These are phyloP conservation scores for Schizotus pectinicornis DNA, from an alignment of 2,888 invertebrate species.

Conservation along the genomic window DNA sequence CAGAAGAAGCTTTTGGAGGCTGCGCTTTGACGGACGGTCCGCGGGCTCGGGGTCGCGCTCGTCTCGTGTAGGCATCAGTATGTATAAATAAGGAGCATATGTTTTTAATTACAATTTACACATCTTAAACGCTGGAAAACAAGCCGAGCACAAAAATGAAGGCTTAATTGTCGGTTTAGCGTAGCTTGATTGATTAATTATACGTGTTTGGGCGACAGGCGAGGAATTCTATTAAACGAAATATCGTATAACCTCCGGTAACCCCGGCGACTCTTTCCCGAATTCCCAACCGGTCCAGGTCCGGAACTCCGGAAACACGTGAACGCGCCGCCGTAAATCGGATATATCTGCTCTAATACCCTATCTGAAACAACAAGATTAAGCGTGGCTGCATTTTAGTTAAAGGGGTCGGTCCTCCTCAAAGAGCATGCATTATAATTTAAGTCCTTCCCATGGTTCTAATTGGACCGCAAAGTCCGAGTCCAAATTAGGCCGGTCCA, in stretches of 20 bases:
- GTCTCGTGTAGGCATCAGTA: too few species aligned
- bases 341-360: constrained; percentile 24
- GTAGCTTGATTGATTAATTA: constrained; percentile 49
- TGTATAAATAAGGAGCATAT: constrained; percentile 32
- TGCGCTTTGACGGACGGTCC: too few species aligned
- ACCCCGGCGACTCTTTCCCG: not conserved
- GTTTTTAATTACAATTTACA: constrained; percentile 40
- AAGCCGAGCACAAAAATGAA: constrained; percentile 40
- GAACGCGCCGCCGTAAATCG: constrained; percentile 13
- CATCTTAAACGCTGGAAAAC: constrained; percentile 32
- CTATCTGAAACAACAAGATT: constrained; percentile 30
- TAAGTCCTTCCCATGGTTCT: constrained; percentile 34
- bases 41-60: too few species aligned
- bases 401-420: constrained; percentile 28
- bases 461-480: constrained; percentile 39
- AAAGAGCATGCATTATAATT: constrained; percentile 40
- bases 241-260: constrained; percentile 24
- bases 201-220: constrained; percentile 37
- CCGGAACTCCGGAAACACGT: constrained; percentile 1
- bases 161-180: constrained; percentile 44
- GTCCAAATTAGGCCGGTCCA: constrained; percentile 33
- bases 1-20: too few species aligned
- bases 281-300: not conserved
- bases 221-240: constrained; percentile 44
- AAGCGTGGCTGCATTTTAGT: constrained; percentile 26